Percentiles rank a stretch among this genome's conserved stretches.
phyloP scores from a whole-genome alignment of 2,113 vertebrate species.

The Turnix velox region DNA sequence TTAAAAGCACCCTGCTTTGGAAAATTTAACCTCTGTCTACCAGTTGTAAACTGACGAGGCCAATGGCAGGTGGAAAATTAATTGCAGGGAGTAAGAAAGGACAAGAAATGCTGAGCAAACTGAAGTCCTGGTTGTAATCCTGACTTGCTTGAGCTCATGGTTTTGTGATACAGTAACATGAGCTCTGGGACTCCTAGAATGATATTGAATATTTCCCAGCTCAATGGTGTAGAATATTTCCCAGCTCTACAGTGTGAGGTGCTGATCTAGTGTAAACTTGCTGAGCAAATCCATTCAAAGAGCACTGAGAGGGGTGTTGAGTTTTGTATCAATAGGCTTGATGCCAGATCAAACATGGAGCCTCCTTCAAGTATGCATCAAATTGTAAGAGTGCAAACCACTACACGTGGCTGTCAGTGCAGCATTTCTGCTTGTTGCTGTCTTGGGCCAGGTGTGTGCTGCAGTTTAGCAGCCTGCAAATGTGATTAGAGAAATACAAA shows the following conservation, averaged over 20 bases:
- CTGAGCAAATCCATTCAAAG: neutral
- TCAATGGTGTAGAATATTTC: neutral
- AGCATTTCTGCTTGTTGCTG: neutral
- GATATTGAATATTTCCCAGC: neutral
- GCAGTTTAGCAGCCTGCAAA: neutral
- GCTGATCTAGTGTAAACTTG: neutral
- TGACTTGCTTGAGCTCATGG: neutral
- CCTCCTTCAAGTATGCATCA: neutral
- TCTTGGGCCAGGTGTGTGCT: neutral
- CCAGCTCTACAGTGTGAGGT: neutral
- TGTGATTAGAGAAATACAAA: neutral
- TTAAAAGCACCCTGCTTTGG: neutral
- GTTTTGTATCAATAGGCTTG: neutral
- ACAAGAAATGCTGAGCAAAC: neutral
- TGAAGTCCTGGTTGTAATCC: neutral
- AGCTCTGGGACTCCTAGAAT: neutral
- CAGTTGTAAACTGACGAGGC: neutral
- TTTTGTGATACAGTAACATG: neutral
- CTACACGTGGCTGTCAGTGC: rapidly evolving
- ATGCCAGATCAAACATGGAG: neutral
- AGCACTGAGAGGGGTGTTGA: neutral
- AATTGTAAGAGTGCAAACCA: neutral
- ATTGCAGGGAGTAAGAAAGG: neutral
- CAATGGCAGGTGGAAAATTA: neutral
- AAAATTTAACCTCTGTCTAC: neutral